Percentiles rank a stretch among this genome's conserved stretches.
phyloP scores from a whole-genome alignment of 2,113 vertebrate species.

The Podarcis cretensis region DNA sequence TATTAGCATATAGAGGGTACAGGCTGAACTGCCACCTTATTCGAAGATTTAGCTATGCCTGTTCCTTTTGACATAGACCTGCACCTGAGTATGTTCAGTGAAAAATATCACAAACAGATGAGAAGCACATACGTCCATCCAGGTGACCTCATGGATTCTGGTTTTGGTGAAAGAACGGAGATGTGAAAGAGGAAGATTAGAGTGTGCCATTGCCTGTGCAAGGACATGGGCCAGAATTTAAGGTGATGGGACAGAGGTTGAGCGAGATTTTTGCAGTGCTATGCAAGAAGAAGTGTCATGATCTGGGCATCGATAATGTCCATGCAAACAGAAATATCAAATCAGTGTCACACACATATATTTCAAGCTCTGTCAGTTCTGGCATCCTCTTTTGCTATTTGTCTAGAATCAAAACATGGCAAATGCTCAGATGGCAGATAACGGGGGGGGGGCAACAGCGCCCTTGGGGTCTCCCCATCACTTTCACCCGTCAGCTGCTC shows the following conservation, averaged over 20 bases:
- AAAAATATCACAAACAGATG: background rate
- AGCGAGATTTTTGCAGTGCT: background rate
- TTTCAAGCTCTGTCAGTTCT: too few relatives aligned
- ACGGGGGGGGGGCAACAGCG: too few relatives aligned
- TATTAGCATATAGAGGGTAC: constrained; percentile 32
- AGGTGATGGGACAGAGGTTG: background rate
- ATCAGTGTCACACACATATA: background rate
- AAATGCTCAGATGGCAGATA: too few relatives aligned
- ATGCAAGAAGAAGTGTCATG: background rate
- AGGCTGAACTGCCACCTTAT: background rate
- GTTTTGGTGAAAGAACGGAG: background rate
- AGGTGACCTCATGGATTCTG: background rate
- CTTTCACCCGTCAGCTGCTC: too few relatives aligned
- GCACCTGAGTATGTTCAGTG: too few relatives aligned
- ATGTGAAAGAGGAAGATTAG: background rate
- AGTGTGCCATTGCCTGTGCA: background rate
- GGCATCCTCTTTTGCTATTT: too few relatives aligned
- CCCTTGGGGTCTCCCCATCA: too few relatives aligned
- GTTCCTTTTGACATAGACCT: background rate
- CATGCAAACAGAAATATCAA: background rate
- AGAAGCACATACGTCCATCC: too few relatives aligned
- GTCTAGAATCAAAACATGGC: too few relatives aligned
- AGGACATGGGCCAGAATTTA: background rate
- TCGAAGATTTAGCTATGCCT: background rate
- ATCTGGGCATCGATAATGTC: background rate